Evolutionary conservation across 2,797 vertebrate genomes (phyloP).

Genomic region (Xiphophorus birchmanni): DNA sequence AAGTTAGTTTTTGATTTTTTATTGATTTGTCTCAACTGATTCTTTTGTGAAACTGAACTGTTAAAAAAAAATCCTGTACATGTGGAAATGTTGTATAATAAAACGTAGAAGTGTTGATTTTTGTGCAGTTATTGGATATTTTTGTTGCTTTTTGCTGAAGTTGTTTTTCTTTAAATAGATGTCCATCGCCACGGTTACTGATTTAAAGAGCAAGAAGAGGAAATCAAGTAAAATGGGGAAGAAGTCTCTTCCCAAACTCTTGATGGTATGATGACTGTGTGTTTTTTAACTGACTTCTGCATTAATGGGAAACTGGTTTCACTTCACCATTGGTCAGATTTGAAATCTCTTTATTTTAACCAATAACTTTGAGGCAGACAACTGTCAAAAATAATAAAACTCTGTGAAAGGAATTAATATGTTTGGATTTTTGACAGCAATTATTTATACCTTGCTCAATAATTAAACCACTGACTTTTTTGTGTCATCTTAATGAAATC

Average conservation of each 20-base stretch:
- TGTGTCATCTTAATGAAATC: not conserved
- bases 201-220: not conserved
- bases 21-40: conserved; percentile 55
- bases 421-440: not conserved
- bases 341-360: not conserved
- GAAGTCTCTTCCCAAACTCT: no score
- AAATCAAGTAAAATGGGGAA: not conserved
- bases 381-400: not conserved
- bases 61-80: conserved; percentile 28
- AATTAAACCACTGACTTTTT: not conserved
- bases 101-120: conserved; percentile 60
- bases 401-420: not conserved
- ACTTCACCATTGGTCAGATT: not conserved
- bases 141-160: conserved; percentile 1
- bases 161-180: not conserved
- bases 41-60: conserved; percentile 47
- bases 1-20: conserved; percentile 60
- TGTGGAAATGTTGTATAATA: conserved; percentile 65
- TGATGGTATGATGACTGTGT: not conserved
- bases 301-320: not conserved
- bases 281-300: not conserved
- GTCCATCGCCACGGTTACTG: not conserved
- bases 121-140: conserved; percentile 20
- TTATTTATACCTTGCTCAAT: not conserved
- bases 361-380: not conserved